Percentiles rank a stretch among this genome's conserved stretches.
Conservation (phyloP, 2,113 vertebrate genomes). For the Scalopus aquaticus region DNA sequence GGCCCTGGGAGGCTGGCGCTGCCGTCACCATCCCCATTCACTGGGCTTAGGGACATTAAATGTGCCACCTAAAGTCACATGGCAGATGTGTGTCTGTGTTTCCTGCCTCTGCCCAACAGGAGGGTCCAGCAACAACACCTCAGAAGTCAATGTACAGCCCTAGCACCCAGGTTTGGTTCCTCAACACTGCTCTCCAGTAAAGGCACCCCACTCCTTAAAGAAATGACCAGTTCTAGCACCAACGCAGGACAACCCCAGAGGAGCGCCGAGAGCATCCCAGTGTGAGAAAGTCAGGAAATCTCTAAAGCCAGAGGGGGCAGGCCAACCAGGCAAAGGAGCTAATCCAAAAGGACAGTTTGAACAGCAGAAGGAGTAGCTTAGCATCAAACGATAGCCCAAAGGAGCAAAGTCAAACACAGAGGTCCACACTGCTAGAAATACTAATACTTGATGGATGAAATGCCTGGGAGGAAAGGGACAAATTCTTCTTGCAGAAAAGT, state of each 20-base stretch:
- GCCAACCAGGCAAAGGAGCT: neutral
- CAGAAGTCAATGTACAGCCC: fast-evolving
- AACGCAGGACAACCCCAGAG: neutral
- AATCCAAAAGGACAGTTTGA: neutral
- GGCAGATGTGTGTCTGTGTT: too few species aligned
- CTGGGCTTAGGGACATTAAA: neutral
- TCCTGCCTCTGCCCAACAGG: neutral
- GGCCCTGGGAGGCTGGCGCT: neutral
- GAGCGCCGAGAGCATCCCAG: neutral
- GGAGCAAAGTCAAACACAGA: neutral
- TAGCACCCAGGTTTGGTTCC: neutral
- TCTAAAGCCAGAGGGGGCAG: neutral
- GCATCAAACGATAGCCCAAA: neutral
- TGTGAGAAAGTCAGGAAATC: neutral
- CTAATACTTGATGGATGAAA: neutral
- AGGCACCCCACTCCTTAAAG: neutral
- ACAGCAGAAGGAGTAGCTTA: neutral
- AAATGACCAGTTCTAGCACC: neutral
- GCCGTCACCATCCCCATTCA: neutral
- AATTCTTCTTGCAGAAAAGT: neutral
- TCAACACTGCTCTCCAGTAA: neutral
- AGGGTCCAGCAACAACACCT: neutral
- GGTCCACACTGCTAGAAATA: neutral
- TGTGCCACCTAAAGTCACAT: neutral
- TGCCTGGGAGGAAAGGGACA: neutral